Evolutionary conservation across 2,113 vertebrate genomes (phyloP).

Genomic region (Malurus alboscapulatus): DNA sequence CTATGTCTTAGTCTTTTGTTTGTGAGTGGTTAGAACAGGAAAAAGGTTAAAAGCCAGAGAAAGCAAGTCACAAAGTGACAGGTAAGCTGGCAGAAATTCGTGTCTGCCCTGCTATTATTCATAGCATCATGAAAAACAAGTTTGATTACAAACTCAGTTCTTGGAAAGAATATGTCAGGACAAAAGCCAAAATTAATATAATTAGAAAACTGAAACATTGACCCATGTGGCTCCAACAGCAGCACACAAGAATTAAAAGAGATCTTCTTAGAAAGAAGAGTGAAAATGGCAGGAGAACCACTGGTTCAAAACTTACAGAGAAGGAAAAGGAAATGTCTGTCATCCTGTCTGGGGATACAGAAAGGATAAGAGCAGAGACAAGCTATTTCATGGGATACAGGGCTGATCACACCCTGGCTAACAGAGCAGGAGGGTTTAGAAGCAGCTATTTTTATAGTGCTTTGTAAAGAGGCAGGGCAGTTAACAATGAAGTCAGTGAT

Average conservation of each 20-base stretch:
- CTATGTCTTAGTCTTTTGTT: neutral
- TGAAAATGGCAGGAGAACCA: neutral
- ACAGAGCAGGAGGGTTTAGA: neutral
- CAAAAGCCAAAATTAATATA: neutral
- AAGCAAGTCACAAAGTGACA: neutral
- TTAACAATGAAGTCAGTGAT: neutral
- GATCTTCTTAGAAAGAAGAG: neutral
- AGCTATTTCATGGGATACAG: neutral
- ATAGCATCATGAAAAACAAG: neutral
- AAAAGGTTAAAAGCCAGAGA: neutral
- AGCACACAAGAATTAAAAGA: neutral
- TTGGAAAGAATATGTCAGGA: neutral
- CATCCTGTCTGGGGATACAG: neutral
- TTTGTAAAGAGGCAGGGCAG: neutral
- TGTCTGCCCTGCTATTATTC: neutral
- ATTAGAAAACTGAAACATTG: neutral
- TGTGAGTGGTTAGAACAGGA: neutral
- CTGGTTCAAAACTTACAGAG: neutral
- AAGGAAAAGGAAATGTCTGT: neutral
- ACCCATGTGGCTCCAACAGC: neutral
- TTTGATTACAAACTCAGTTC: neutral
- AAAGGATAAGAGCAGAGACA: neutral
- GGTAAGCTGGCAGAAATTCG: neutral
- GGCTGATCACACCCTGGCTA: neutral
- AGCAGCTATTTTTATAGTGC: neutral